Evolutionary conservation across 1,140 invertebrate species (phyloP).

Genomic region (Musca vetustissima): DNA sequence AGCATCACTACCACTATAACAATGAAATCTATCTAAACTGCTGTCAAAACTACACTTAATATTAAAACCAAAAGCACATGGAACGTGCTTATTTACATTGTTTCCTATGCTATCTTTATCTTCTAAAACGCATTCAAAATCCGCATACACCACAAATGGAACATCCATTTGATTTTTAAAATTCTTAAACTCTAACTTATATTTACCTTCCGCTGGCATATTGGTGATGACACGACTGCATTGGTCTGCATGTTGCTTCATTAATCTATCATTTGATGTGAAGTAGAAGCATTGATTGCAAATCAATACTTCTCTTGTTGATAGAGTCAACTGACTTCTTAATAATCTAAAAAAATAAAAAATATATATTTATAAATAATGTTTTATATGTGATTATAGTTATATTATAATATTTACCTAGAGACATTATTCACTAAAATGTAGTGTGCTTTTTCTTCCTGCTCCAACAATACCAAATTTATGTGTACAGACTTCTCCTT

Average conservation of each 20-base stretch:
- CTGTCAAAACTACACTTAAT: no score
- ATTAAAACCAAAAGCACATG: no score
- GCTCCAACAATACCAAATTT: constrained; percentile 30
- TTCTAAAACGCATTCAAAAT: constrained; percentile 48
- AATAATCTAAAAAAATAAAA: constrained; percentile 33
- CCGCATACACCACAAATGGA: constrained; percentile 47
- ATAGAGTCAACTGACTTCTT: constrained; percentile 35
- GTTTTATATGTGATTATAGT: constrained; percentile 24
- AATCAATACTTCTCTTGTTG: constrained; percentile 35
- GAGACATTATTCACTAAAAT: constrained; percentile 26
- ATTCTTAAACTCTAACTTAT: constrained; percentile 40
- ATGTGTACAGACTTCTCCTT: constrained; percentile 15
- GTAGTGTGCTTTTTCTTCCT: not conserved
- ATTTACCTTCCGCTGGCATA: not conserved
- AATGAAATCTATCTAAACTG: no score
- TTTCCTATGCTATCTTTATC: no score
- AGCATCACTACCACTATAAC: no score
- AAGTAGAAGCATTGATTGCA: constrained; percentile 44
- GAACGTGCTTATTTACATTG: no score
- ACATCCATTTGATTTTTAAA: constrained; percentile 35
- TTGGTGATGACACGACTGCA: not conserved
- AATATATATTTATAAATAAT: no score
- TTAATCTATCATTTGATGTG: constrained; percentile 30
- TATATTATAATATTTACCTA: constrained; percentile 39
- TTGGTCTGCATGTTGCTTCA: not conserved